phyloP scores from a whole-genome alignment of 2,113 vertebrate species.

The Sula dactylatra region DNA sequence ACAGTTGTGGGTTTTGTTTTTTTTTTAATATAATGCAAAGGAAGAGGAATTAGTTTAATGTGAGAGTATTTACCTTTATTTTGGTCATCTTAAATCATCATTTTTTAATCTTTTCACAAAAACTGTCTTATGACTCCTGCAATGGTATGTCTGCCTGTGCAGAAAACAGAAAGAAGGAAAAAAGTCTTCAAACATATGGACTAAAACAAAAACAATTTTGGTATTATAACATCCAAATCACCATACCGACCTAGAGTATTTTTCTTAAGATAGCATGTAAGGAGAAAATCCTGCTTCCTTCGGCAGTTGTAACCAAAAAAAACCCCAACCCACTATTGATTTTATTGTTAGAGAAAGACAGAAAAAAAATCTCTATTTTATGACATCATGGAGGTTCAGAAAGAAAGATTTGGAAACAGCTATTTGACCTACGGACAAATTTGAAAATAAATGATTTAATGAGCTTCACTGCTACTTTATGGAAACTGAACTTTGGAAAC shows the following conservation, averaged over 20 bases:
- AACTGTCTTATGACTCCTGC: accelerated
- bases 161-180: neutral
- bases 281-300: neutral
- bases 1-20: neutral
- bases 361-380: neutral
- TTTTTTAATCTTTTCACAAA: neutral
- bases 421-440: neutral
- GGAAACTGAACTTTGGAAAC: neutral
- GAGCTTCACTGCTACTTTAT: neutral
- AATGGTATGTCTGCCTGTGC: neutral
- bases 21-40: neutral
- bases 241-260: neutral
- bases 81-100: neutral
- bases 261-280: neutral
- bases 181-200: neutral
- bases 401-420: neutral
- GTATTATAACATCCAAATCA: neutral
- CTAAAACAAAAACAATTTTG: neutral
- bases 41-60: neutral
- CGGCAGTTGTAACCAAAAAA: neutral
- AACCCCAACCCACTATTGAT: accelerated
- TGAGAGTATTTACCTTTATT: neutral
- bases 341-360: neutral
- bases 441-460: neutral
- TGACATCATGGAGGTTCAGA: accelerated